Conservation (phyloP, 2,113 vertebrate species). For the Galbula dea region DNA sequence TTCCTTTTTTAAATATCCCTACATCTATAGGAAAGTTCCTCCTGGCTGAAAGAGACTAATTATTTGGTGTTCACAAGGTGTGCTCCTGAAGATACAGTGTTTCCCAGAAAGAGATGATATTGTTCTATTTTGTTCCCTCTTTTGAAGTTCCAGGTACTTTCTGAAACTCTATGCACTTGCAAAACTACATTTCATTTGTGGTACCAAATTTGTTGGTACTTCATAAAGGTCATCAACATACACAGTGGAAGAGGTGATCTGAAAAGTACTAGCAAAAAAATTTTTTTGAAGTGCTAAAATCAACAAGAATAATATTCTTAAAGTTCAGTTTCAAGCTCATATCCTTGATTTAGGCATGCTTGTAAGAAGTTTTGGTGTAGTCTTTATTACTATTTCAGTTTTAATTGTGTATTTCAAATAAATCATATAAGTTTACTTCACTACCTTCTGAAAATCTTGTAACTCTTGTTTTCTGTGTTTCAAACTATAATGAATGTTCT, state of each 20-base stretch:
- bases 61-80: background rate
- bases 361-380: background rate
- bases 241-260: background rate
- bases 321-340: background rate
- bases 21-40: background rate
- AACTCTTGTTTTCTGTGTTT: constrained; percentile 18
- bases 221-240: background rate
- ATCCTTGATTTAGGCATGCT: background rate
- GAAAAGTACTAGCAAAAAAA: background rate
- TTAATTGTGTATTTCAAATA: background rate
- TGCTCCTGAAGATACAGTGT: background rate
- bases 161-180: background rate
- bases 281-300: background rate
- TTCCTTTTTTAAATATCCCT: background rate
- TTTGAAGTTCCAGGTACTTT: background rate
- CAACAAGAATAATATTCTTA: background rate
- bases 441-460: background rate
- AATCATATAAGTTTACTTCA: background rate
- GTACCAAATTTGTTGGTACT: background rate
- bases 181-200: background rate
- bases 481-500: background rate
- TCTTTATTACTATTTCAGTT: background rate
- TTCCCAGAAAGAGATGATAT: background rate
- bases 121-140: background rate
- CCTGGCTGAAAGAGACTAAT: background rate